Conservation (phyloP, 2,888 invertebrate species). For the Arge pagana region DNA sequence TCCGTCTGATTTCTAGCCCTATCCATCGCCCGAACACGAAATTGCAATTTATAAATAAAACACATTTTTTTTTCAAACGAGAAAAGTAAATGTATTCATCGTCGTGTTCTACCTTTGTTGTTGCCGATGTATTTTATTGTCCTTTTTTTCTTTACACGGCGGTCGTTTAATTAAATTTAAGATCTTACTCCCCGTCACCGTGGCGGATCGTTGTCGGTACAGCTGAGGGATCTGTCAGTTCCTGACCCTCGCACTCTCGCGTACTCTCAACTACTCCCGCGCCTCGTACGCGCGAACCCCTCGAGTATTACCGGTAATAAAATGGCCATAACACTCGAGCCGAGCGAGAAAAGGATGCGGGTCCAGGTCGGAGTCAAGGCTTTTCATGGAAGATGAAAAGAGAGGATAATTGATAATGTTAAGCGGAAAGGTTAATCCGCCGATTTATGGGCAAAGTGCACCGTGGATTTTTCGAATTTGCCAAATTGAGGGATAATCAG, state of each 20-base stretch:
- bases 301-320: slow-evolving; percentile 23
- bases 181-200: too few relatives aligned
- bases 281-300: slow-evolving; percentile 17
- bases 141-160: too few relatives aligned
- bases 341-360: slow-evolving; percentile 55
- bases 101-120: too few relatives aligned
- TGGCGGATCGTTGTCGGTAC: slow-evolving; percentile 17
- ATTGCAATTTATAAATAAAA: too few relatives aligned
- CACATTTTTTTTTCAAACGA: too few relatives aligned
- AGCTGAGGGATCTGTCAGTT: slow-evolving; percentile 17
- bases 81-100: too few relatives aligned
- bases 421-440: slow-evolving; percentile 51
- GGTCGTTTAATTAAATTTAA: too few relatives aligned
- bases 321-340: slow-evolving; percentile 27
- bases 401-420: slow-evolving; percentile 54
- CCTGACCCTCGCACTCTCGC: slow-evolving; percentile 13
- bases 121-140: too few relatives aligned
- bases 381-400: too few relatives aligned
- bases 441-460: slow-evolving; percentile 52
- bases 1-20: too few relatives aligned
- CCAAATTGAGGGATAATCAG: slow-evolving; percentile 40
- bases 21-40: too few relatives aligned
- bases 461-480: slow-evolving; percentile 38
- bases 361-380: too few relatives aligned
- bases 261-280: slow-evolving; percentile 1